Conservation (phyloP, 1,140 invertebrate genomes). For the Sogatella furcifera region DNA sequence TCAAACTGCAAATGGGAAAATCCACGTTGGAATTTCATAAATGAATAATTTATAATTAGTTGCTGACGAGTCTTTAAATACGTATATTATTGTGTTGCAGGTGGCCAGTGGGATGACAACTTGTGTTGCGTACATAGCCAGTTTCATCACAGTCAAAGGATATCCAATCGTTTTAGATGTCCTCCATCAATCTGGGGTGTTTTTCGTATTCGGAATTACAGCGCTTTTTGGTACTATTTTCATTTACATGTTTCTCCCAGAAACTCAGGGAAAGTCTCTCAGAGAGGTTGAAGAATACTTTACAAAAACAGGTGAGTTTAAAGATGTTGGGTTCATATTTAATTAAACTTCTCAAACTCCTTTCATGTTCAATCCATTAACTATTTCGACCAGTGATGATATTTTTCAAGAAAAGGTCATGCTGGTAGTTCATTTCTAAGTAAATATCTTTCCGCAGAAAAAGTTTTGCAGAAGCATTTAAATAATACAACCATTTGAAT, state of each 20-base stretch:
- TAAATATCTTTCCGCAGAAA: too few species aligned
- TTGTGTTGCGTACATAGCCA: conserved; percentile 53
- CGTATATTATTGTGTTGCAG: conserved; percentile 8
- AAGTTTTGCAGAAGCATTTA: too few species aligned
- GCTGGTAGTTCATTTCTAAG: too few species aligned
- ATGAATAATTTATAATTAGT: not conserved
- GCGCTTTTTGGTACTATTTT: conserved; percentile 56
- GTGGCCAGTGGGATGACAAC: conserved; percentile 52
- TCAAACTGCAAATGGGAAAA: too few species aligned
- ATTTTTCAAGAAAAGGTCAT: too few species aligned
- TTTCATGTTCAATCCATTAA: too few species aligned
- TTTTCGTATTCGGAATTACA: conserved; percentile 56
- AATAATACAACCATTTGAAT: too few species aligned
- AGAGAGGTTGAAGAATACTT: conserved; percentile 46
- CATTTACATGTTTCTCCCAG: conserved; percentile 55
- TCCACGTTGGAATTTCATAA: too few species aligned
- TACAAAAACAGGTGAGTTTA: not conserved
- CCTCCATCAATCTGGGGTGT: conserved; percentile 38
- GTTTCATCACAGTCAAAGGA: conserved; percentile 61
- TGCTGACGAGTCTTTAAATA: not conserved
- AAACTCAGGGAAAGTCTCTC: conserved; percentile 67
- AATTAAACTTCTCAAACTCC: too few species aligned
- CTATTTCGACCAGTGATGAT: too few species aligned
- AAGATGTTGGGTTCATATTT: too few species aligned
- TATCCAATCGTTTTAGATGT: conserved; percentile 42